Conservation (phyloP, 2,797 vertebrate species). For the Tadarida brasiliensis region DNA sequence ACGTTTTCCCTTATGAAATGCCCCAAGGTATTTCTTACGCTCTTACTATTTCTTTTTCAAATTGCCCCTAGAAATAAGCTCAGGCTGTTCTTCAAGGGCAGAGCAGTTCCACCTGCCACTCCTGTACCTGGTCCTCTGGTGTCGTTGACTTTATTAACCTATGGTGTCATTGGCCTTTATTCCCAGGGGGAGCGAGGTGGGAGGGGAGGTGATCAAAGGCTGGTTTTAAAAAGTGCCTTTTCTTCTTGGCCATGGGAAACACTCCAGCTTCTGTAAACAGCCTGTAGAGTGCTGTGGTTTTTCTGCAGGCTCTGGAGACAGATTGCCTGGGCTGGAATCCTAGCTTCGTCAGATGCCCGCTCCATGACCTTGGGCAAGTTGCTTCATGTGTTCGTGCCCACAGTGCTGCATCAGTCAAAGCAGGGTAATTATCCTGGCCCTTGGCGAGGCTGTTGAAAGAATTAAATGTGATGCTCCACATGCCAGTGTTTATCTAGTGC, state of each 20-base stretch:
- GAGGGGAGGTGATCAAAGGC: background rate
- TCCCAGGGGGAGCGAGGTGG: background rate
- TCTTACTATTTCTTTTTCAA: background rate
- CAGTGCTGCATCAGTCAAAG: background rate
- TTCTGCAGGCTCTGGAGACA: background rate
- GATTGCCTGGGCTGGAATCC: background rate
- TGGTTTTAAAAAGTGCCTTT: background rate
- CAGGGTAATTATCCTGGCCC: background rate
- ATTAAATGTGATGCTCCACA: background rate
- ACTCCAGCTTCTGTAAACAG: background rate
- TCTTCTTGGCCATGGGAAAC: background rate
- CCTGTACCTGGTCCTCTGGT: background rate
- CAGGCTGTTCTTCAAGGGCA: background rate
- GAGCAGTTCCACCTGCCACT: no score
- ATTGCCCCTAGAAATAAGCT: background rate
- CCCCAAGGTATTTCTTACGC: background rate
- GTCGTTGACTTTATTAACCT: background rate
- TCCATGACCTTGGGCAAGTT: background rate
- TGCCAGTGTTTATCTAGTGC: background rate
- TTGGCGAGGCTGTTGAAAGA: background rate
- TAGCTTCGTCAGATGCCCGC: rapidly evolving
- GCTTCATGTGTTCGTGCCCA: background rate
- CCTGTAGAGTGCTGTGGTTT: background rate
- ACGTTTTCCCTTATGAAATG: background rate
- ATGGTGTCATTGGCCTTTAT: background rate